Evolutionary conservation across 1,140 invertebrate genomes (phyloP), one percentile per base, ranked within the genome.

Genomic region (Drosophila yakuba): DNA sequence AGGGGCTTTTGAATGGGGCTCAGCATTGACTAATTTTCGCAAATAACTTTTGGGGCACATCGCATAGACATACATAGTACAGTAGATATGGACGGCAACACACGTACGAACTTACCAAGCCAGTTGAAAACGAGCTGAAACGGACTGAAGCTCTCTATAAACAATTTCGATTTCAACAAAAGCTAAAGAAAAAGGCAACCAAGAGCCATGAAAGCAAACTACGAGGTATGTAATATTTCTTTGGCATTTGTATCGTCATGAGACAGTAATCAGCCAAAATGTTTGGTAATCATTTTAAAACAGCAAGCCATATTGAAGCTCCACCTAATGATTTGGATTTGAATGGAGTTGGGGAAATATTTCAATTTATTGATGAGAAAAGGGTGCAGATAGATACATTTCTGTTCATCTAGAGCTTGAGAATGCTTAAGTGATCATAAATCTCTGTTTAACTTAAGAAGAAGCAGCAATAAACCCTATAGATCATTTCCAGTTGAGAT

Each of bases 11-110:
- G 39, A 35, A n/a, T 15, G 14, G 11, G 50, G 58, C 48, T 54
- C 36, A 64, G 57, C 73, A 86, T 89, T 88, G 83, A 88, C 83
- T 88, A 88, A 88, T 88, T 88, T 88, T 88, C 64, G 83, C 83
- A 79, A 83, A 88, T 74, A 83, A 64, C 83, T 86, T 82, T 83
- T 83, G 59, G 66, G 58, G 83, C 83, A 88, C 66, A 57, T 48
- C 58, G 66, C 54, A 75, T 52, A 73, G 32, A 32, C 32, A 32
- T 32, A 32, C 17, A 17, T 17, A 17, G 17, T 17, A 17, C 20
- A 20, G 20, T 20, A 20, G 28, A 32, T 7, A 32, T 32, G 28
- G 56, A 43, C 57, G 17, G 20, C 78, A 68, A 77, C 55, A 75
- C 43, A 44, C 43, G 43, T 44, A 8, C 62, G 58, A 55, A 62